Base-by-base conservation (phyloP, 2,113 vertebrate species). In the Nipponia nippon region DNA sequence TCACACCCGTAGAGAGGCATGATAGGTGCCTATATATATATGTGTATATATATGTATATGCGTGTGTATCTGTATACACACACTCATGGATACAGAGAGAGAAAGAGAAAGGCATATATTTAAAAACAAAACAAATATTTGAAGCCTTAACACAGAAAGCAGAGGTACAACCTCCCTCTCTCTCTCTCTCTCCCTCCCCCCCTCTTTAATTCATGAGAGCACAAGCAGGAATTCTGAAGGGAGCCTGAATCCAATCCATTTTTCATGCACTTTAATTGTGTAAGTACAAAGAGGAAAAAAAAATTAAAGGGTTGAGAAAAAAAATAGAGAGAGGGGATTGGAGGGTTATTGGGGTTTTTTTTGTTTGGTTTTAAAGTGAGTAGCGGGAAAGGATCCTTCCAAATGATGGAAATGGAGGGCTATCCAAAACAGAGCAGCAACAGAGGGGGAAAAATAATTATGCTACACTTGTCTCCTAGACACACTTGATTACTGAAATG, bases 291-390 rank as follows among this genome's bases (percentile, higher is more conserved):
- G 11, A 7, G 13, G 19, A 50, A 34, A 87, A 52, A 55, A 70
- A 93, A 87, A 50, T 46, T 32, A 34, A 59, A 85, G 38, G 3
- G 13, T 13, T 16, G 36, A 73, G 30, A 27, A 49, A 44, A 29
- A 46, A 62, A 76, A 32, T 0, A 32, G 15, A 59, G 5, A 66
- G 78, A 62, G 19, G 47, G 6, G 50, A 73, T 5, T 62, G 4
- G 8, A 25, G 4, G 2, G 7, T 1, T 67, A 12, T 73, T 32
- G 3, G 9, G 9, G 21, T 13, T 4, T 52, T 27, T 52, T 23
- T 65, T 50, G 46, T 44, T 83, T 63, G 27, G 15, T 78, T 82
- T 90, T 63, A n/a, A 87, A 29, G 16, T 13, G 26, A 50, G 40
- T 22, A 62, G 42, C 87, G 10, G 9, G 26, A 84, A 84, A 71